Base-by-base conservation (phyloP, 2,797 vertebrate species). In the Apogon hyalosoma region DNA sequence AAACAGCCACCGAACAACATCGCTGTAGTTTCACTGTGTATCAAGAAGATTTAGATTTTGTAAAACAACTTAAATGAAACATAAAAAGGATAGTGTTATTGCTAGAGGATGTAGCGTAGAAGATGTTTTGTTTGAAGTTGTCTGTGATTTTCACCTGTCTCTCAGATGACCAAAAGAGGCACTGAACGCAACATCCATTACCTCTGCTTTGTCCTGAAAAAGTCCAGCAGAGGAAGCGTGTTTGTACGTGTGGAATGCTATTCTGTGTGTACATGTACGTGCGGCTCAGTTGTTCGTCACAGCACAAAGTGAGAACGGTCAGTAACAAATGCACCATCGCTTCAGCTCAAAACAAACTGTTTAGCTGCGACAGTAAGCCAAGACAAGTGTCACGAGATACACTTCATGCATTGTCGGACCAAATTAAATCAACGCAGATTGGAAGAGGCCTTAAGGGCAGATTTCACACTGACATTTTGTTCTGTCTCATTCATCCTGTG, bases 381-480 rank as follows among this genome's bases (percentile, higher is more conserved):
- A 56, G 46, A 52, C 11, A 33, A 47, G 53, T 69, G 39, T 53
- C 11, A 46, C 13, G 31, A 13, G 31, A 54, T 40, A 8, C 7
- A 40, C 24, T 62, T 64, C 16, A 45, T 63, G 40, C 24, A 48
- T 48, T 57, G 55, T 58, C 66, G 56, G 21, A 54, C 31, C 19
- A 61, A 47, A 78, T 72, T 57, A 61, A 52, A 70, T 56, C 11
- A 38, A 55, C 39, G 50, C 16, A 11, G 40, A 73, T 54, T 52
- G 19, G 43, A 69, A 40, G 12, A 51, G n/a, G 70, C 74, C 48
- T 77, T 28, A 41, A 65, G 57, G 71, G 43, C 24, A 54, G 43
- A 79, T 76, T 56, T 70, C 66, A 69, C 47, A 12, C 61, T 79
- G 69, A 73, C 70, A 76, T 85, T 85, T 73, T 59, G 61, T 18